Conservation (phyloP, 2,113 vertebrate species). For the Egretta garzetta region DNA sequence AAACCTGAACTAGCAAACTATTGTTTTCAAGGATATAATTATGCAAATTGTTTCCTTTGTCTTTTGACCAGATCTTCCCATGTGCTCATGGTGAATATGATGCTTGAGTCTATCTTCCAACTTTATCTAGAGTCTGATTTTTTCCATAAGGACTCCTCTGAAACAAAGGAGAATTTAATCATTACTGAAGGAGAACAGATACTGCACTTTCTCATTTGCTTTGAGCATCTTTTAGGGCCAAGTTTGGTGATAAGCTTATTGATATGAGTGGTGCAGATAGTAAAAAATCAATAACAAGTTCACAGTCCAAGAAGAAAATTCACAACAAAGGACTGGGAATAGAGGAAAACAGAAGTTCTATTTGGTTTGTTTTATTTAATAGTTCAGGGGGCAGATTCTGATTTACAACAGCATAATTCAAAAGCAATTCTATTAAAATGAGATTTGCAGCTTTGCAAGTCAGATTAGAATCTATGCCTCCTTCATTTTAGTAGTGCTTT, state of each 20-base stretch:
- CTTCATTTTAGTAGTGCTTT: not conserved
- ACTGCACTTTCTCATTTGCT: not conserved
- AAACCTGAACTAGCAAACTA: not conserved
- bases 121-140: not conserved
- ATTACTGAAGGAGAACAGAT: not conserved
- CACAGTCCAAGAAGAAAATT: not conserved
- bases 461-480: not conserved
- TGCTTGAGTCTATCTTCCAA: not conserved
- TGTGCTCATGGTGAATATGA: not conserved
- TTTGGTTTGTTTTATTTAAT: not conserved
- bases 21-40: not conserved
- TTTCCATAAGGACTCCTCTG: not conserved
- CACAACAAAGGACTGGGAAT: not conserved
- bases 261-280: not conserved
- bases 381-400: not conserved
- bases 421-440: not conserved
- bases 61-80: not conserved
- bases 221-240: not conserved
- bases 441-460: not conserved
- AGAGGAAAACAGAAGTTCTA: not conserved
- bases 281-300: not conserved
- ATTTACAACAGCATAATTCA: not conserved
- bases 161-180: not conserved
- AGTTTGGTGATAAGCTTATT: not conserved
- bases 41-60: not conserved